Conservation (phyloP, 92 coral and sea anemone genomes). For the Epizoanthus rinbou region DNA sequence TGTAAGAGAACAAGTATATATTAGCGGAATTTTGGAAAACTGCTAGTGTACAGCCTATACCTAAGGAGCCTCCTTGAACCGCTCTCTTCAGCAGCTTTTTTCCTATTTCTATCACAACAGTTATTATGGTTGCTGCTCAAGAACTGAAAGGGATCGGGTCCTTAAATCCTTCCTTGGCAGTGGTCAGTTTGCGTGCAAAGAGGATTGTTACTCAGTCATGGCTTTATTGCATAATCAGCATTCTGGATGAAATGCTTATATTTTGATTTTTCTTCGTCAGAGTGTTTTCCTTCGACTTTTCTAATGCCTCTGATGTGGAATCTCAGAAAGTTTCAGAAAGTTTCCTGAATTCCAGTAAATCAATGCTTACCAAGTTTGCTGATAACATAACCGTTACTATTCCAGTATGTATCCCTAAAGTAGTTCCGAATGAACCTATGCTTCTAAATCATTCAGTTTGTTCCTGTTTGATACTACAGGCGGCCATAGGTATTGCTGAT, state of each 20-base stretch:
- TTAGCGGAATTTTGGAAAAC: too few species aligned
- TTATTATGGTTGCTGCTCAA: not conserved
- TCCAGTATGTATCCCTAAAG: not conserved
- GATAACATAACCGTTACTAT: not conserved
- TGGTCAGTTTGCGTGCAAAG: not conserved
- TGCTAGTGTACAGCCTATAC: too few species aligned
- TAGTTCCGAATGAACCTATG: too few species aligned
- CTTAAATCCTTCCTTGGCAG: not conserved
- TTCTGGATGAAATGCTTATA: not conserved
- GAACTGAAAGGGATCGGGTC: not conserved
- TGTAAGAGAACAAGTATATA: too few species aligned
- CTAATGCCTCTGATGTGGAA: not conserved
- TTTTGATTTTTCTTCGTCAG: not conserved
- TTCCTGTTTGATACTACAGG: conserved; percentile 51
- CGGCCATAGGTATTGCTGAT: conserved; percentile 97
- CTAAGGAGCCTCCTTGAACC: too few species aligned
- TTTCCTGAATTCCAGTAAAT: not conserved
- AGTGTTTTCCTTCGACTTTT: not conserved
- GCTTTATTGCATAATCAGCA: not conserved
- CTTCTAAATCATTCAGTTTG: not conserved
- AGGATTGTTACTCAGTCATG: not conserved
- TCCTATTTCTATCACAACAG: not conserved
- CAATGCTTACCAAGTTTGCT: not conserved
- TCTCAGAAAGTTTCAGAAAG: not conserved
- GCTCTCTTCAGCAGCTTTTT: too few species aligned